Evolutionary conservation across 2,888 invertebrate genomes (phyloP), one percentile per base, ranked within the genome.

Genomic region (Metacarcinus magister): DNA sequence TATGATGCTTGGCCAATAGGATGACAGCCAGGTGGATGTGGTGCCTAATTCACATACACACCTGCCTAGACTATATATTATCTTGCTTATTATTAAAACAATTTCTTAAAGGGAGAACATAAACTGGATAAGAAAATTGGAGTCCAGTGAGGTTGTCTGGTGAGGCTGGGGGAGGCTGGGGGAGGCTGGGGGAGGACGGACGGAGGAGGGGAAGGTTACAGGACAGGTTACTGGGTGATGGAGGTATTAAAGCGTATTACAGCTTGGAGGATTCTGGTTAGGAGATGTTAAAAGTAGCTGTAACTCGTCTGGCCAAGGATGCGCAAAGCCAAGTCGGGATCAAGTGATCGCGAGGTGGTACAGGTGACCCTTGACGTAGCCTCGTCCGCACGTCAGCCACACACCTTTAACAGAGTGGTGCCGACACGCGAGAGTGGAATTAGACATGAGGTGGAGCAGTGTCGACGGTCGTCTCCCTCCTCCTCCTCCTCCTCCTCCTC

Each of bases 1-100:
- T 32, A 87, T 87, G 39, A 32, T 39, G 87, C 39, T 39, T 39
- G 87, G 16, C 87, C 87, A 87, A 87, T 87, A 39, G 87, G 39
- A 87, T 10, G 87, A n/a, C 10, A 87, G 39, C 32, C 39, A 13
- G 87, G 87, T 87, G 87, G 10, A 10, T 87, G 87, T 5, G 87
- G 87, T 87, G 87, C 87, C 87, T 39, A 87, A n/a, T 87, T 87
- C 87, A 87, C 87, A 16, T 39, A 87, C 87, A 16, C 87, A 87
- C 87, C 87, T 87, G 87, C 87, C 87, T 39, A 87, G 13, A 87
- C 87, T 39, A 39, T 16, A 87, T 87, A 32, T 87, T 87, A 87
- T 87, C 87, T 32, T 87, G 39, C 87, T 87, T 87, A 87, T 87
- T 39, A 87, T 87, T 87, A 87, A 87, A 87, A 87, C 87, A 39